Conservation (phyloP, 2,113 vertebrate genomes). For the Urocitellus parryii region DNA sequence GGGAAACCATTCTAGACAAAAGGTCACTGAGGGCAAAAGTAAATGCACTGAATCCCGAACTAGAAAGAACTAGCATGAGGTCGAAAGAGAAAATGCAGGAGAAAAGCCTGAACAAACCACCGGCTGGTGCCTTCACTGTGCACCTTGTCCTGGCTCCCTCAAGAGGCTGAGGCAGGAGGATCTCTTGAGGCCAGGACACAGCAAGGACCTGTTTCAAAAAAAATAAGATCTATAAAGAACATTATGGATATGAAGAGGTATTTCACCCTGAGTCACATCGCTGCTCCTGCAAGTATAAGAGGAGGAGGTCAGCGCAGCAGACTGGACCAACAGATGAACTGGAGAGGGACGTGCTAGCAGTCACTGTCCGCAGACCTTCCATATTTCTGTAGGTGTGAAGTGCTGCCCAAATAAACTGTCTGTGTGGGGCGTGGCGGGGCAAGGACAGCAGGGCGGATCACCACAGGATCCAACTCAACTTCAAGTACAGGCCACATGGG, state of each 20-base stretch:
- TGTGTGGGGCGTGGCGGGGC: neutral
- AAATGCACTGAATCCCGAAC: neutral
- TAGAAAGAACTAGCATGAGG: neutral
- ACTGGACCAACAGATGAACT: neutral
- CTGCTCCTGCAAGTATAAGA: neutral
- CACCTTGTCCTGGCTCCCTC: no score
- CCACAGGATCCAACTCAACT: neutral
- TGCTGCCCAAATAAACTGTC: neutral
- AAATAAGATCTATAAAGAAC: neutral
- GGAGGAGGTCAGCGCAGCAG: neutral
- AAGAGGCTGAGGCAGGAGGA: neutral
- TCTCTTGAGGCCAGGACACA: neutral
- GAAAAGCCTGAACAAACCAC: neutral
- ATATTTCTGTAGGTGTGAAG: neutral
- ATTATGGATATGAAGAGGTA: neutral
- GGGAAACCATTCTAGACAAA: neutral
- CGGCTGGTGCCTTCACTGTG: neutral
- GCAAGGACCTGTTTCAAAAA: no score
- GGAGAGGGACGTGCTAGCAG: neutral
- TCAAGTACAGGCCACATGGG: accelerated
- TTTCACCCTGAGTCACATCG: accelerated
- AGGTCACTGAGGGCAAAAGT: neutral
- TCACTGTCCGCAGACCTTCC: no score
- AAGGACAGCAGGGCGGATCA: neutral
- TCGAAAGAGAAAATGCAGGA: neutral